These are phyloP conservation scores for Eulemur macaco DNA, from an alignment of 2,113 vertebrate genomes.

Conservation along the genomic window DNA sequence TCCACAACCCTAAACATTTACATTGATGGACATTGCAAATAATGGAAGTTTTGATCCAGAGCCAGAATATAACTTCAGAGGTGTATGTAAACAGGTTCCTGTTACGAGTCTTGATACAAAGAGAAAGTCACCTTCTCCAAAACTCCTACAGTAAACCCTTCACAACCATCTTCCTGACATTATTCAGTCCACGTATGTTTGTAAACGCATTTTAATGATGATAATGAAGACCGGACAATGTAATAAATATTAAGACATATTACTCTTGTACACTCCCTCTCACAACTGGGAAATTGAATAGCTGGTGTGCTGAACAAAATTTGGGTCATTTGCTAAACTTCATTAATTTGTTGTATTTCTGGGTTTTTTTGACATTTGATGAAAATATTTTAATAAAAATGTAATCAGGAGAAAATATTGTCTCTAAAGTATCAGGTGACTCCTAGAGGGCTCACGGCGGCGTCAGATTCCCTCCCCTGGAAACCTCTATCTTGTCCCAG, in stretches of 20 bases:
- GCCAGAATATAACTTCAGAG: not conserved
- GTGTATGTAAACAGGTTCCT: not conserved
- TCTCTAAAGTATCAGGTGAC: not conserved
- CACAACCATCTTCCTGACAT: not conserved
- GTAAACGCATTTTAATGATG: not conserved
- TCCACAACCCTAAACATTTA: not conserved
- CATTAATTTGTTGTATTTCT: not conserved
- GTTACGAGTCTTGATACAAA: not conserved
- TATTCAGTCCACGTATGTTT: not conserved
- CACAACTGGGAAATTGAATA: not conserved
- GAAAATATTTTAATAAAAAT: not conserved
- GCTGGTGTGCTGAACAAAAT: not conserved
- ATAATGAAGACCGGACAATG: not conserved
- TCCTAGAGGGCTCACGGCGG: not conserved
- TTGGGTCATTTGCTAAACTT: not conserved
- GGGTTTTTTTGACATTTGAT: not conserved
- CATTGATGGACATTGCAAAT: not conserved
- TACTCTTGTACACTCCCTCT: not conserved
- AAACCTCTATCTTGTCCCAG: not conserved
- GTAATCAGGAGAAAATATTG: not conserved
- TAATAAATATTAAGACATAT: not conserved
- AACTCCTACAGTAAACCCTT: not conserved
- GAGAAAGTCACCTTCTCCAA: not conserved
- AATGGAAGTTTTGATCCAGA: not conserved
- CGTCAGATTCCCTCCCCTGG: not conserved